A percentile compares a stretch with the other conserved stretches of the same genome.
Evolutionary conservation across 1,140 invertebrate genomes (phyloP).

Genomic region (Hyles vespertilio): DNA sequence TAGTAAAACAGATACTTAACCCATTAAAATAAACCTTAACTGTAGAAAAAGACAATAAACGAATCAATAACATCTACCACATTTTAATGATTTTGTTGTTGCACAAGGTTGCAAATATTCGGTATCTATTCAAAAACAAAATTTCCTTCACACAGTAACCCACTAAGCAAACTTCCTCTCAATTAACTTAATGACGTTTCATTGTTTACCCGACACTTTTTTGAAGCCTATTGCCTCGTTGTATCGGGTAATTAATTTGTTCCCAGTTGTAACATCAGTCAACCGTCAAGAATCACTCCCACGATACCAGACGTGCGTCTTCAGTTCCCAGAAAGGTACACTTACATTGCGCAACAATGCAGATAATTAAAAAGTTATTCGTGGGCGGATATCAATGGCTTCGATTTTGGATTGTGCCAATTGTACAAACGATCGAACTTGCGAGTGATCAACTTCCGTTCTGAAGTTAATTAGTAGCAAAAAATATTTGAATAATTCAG

Average conservation of each 20-base stretch:
- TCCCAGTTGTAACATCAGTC: constrained; percentile 65
- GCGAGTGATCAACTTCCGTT: too few species aligned
- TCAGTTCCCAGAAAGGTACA: constrained; percentile 28
- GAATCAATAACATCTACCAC: too few species aligned
- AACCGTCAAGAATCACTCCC: constrained; percentile 53
- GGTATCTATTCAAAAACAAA: too few species aligned
- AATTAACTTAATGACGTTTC: constrained; percentile 22
- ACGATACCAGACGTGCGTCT: constrained; percentile 39
- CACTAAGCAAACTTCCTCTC: constrained; percentile 15
- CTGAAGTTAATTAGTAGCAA: too few species aligned
- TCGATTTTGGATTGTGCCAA: constrained; percentile 20
- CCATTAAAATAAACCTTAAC: too few species aligned
- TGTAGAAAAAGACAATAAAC: too few species aligned
- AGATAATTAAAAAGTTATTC: constrained; percentile 35
- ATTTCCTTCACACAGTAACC: constrained; percentile 5
- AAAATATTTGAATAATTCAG: too few species aligned
- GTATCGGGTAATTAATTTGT: constrained; percentile 46
- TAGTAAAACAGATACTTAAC: too few species aligned
- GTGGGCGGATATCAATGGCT: constrained; percentile 16
- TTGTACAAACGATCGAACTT: neutral
- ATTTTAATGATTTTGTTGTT: too few species aligned
- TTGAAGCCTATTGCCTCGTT: constrained; percentile 25
- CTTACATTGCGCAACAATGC: constrained; percentile 33
- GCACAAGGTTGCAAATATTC: too few species aligned
- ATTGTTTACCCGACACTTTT: constrained; percentile 23